Evolutionary conservation across 2,888 invertebrate genomes (phyloP).

Genomic region (Eupithecia tripunctaria): DNA sequence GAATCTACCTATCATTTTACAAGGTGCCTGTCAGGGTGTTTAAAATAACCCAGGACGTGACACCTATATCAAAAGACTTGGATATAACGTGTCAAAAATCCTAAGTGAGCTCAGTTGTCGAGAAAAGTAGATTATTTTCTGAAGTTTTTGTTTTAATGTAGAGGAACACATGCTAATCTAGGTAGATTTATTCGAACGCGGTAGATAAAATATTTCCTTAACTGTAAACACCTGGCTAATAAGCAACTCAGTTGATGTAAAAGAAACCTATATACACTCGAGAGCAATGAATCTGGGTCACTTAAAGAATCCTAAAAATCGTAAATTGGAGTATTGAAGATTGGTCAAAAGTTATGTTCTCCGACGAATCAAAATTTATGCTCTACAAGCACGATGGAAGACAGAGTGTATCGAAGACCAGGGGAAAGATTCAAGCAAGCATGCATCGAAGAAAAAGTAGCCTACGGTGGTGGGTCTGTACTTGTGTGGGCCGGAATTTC

Average conservation of each 20-base stretch:
- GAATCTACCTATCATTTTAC: slow-evolving; percentile 71
- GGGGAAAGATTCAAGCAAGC: no score
- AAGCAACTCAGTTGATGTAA: background rate
- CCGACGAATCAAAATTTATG: no score
- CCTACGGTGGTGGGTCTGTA: no score
- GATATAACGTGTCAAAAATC: slow-evolving; percentile 58
- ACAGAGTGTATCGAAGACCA: no score
- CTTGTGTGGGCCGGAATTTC: no score
- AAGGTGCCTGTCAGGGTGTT: slow-evolving; percentile 65
- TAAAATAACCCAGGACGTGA: slow-evolving; percentile 67
- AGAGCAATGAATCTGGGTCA: no score
- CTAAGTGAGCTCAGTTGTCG: slow-evolving; percentile 48
- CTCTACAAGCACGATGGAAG: no score
- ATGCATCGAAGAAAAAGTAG: no score
- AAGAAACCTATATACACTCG: background rate
- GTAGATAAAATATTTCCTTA: background rate
- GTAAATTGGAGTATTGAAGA: no score
- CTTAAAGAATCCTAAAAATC: no score
- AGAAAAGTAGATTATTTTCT: slow-evolving; percentile 34
- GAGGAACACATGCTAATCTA: background rate
- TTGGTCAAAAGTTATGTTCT: no score
- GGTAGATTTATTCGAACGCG: background rate
- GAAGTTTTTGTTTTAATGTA: background rate
- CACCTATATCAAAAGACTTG: slow-evolving; percentile 62
- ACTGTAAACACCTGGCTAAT: background rate